Evolutionary conservation across 2,888 invertebrate genomes (phyloP).

Genomic region (Hipparchia semele): DNA sequence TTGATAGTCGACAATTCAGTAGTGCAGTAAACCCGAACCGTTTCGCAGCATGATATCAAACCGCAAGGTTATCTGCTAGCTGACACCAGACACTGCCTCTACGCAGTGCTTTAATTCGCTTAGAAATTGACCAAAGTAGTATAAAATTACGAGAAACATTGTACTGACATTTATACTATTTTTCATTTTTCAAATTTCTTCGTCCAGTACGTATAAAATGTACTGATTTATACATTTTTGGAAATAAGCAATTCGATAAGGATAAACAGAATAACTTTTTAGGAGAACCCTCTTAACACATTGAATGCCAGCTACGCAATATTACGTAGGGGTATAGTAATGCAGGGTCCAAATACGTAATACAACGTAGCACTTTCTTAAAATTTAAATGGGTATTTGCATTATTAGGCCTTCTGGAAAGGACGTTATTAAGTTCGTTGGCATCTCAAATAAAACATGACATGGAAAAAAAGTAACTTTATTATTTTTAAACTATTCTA

Average conservation of each 20-base stretch:
- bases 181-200: neutral
- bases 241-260: neutral
- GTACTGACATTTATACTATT: neutral
- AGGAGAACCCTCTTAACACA: no score
- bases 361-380: no score
- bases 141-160: slow-evolving; percentile 13
- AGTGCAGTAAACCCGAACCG: slow-evolving; percentile 36
- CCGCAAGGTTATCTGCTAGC: slow-evolving; percentile 53
- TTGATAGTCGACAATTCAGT: slow-evolving; percentile 20
- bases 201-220: no score
- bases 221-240: neutral
- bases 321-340: no score
- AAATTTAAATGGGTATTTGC: no score
- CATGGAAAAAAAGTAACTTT: no score
- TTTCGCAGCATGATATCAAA: slow-evolving; percentile 43
- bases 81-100: slow-evolving; percentile 51
- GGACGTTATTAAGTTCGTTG: no score
- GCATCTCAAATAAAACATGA: no score
- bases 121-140: slow-evolving; percentile 24
- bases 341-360: no score
- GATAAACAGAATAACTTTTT: neutral
- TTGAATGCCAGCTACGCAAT: no score
- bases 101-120: slow-evolving; percentile 27
- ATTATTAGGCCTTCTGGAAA: no score
- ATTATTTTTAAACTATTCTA: no score